A percentile compares a stretch with the other conserved stretches of the same genome.
Conservation (phyloP, 2,888 invertebrate genomes). For the Rhagium mordax region DNA sequence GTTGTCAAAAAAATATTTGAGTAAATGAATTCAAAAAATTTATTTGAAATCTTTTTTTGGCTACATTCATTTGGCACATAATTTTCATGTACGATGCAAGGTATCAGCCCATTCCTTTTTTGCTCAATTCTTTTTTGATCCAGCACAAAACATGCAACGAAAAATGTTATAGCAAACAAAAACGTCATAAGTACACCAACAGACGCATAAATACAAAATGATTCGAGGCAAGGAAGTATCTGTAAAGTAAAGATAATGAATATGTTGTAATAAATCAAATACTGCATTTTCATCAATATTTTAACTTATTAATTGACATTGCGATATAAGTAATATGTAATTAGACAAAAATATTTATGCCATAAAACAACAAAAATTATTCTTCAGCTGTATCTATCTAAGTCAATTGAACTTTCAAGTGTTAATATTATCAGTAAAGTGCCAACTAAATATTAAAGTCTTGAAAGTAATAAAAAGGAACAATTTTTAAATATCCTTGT, state of each 20-base stretch:
- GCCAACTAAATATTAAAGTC: no score
- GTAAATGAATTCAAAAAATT: conserved; percentile 75
- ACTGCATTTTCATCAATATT: no score
- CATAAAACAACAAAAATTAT: no score
- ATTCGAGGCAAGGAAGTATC: conserved; percentile 85
- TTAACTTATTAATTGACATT: no score
- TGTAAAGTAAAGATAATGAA: conserved; percentile 63
- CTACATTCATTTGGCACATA: conserved; percentile 72
- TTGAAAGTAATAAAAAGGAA: no score
- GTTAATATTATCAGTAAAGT: no score
- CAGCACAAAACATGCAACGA: conserved; percentile 82
- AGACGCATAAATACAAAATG: conserved; percentile 88
- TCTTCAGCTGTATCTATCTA: no score
- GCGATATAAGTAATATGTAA: no score
- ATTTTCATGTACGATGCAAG: conserved; percentile 77
- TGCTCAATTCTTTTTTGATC: conserved; percentile 78
- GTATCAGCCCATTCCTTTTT: conserved; percentile 78
- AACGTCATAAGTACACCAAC: conserved; percentile 84
- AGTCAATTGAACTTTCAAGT: no score
- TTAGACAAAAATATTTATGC: no score
- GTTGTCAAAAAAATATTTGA: conserved; percentile 77
- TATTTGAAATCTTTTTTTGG: conserved; percentile 74
- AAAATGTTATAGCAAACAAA: conserved; percentile 85
- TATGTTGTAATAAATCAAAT: conserved; percentile 12
- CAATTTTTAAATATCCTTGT: no score